Evolutionary conservation across 2,797 vertebrate species (phyloP).

Genomic region (Nannoperca obscura): DNA sequence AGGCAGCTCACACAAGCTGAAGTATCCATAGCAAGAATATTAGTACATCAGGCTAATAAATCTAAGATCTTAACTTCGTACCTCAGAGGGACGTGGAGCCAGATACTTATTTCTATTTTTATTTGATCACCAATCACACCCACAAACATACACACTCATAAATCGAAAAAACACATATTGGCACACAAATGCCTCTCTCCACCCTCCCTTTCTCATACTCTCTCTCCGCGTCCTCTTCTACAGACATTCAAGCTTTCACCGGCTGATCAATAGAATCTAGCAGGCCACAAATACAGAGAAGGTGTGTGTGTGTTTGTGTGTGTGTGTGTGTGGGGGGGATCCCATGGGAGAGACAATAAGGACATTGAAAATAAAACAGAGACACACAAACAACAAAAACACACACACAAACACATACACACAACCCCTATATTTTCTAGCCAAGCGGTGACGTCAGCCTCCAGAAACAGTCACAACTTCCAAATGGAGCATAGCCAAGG

Average conservation of each 20-base stretch:
- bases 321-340: slow-evolving; percentile 40
- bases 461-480: slow-evolving; percentile 75
- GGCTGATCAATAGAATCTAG: slow-evolving; percentile 83
- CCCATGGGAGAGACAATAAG: slow-evolving; percentile 78
- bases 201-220: slow-evolving; percentile 28
- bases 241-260: slow-evolving; percentile 79
- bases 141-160: slow-evolving; percentile 29
- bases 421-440: slow-evolving; percentile 65
- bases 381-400: slow-evolving; percentile 51
- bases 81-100: slow-evolving; percentile 53
- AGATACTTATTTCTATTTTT: slow-evolving; percentile 45
- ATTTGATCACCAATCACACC: slow-evolving; percentile 56
- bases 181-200: slow-evolving; percentile 46
- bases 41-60: slow-evolving; percentile 60
- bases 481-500: slow-evolving; percentile 81
- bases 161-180: slow-evolving; percentile 48
- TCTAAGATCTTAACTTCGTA: slow-evolving; percentile 52
- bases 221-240: slow-evolving; percentile 57
- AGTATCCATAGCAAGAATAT: slow-evolving; percentile 48
- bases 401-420: slow-evolving; percentile 40
- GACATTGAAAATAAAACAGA: slow-evolving; percentile 80
- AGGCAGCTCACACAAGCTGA: slow-evolving; percentile 26
- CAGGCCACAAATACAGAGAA: slow-evolving; percentile 75
- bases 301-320: slow-evolving; percentile 37
- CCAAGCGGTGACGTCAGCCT: slow-evolving; percentile 78